Percentiles rank a stretch among this genome's conserved stretches.
Evolutionary conservation across 2,888 invertebrate genomes (phyloP).

Genomic region (Eupelmus urozonus): DNA sequence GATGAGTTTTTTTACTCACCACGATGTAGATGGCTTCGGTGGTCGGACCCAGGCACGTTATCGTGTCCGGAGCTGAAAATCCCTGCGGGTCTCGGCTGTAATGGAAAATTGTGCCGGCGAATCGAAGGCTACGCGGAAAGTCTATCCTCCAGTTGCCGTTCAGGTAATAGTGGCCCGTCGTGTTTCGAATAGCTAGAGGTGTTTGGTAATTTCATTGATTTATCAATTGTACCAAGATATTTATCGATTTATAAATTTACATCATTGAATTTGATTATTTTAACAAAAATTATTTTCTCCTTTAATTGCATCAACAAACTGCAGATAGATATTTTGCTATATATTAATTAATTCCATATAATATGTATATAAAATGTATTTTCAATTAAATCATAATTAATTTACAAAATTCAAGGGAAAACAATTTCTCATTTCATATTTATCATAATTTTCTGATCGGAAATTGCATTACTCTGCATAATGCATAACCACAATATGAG

Average conservation of each 20-base stretch:
- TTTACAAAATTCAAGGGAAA: too few species aligned
- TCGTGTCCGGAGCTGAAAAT: constrained; percentile 89
- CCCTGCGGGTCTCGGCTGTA: constrained; percentile 91
- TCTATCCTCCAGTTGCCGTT: constrained; percentile 98
- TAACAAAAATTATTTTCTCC: too few species aligned
- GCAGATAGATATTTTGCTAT: too few species aligned
- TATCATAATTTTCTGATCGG: not conserved
- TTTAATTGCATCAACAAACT: too few species aligned
- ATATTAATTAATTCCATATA: too few species aligned
- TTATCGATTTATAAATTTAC: too few species aligned
- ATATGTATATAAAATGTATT: too few species aligned
- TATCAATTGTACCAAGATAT: too few species aligned
- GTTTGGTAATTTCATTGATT: constrained; percentile 27
- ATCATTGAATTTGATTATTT: too few species aligned
- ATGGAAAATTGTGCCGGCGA: constrained; percentile 91
- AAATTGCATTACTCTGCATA: not conserved
- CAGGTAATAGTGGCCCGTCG: constrained; percentile 90
- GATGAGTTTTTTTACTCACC: too few species aligned
- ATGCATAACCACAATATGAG: too few species aligned
- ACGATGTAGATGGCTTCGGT: constrained; percentile 92
- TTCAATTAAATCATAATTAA: not conserved
- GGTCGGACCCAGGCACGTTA: constrained; percentile 92
- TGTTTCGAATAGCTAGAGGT: constrained; percentile 88
- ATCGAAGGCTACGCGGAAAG: constrained; percentile 88
- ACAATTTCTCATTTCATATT: too few species aligned